phyloP scores from a whole-genome alignment of 2,797 vertebrate species.

The Diceros bicornis region DNA sequence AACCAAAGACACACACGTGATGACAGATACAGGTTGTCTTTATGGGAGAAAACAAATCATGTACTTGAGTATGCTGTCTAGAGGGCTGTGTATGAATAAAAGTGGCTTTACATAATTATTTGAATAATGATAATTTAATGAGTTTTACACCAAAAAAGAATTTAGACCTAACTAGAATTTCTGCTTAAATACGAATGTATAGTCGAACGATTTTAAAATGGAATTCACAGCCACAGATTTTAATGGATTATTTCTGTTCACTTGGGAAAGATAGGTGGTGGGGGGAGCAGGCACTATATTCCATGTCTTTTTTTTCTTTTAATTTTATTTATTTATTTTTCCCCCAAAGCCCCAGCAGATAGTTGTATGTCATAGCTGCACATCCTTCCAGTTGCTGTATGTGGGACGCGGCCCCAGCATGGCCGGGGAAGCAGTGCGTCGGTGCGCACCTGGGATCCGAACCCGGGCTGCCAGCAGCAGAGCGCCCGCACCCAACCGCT shows the following conservation, averaged over 20 bases:
- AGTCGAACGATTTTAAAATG: constrained; percentile 79
- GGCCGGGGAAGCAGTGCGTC: too few species aligned
- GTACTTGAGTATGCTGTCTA: constrained; percentile 49
- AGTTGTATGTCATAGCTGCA: too few species aligned
- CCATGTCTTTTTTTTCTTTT: neutral
- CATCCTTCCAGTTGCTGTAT: too few species aligned
- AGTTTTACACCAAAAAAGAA: constrained; percentile 80
- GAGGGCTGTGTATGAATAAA: constrained; percentile 67
- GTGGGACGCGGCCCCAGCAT: too few species aligned
- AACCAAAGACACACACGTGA: constrained; percentile 56
- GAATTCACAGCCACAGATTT: constrained; percentile 74
- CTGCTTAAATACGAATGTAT: constrained; percentile 81
- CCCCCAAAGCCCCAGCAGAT: too few species aligned
- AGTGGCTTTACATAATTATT: constrained; percentile 81
- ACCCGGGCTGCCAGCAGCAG: too few species aligned
- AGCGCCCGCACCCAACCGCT: too few species aligned
- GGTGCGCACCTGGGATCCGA: too few species aligned
- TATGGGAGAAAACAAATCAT: constrained; percentile 55
- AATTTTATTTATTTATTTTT: too few species aligned
- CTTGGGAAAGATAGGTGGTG: neutral
- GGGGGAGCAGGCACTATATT: neutral
- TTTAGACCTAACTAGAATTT: constrained; percentile 71
- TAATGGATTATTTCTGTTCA: constrained; percentile 75
- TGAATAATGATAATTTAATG: constrained; percentile 81
- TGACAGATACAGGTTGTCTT: constrained; percentile 60